Percentiles rank a stretch among this genome's conserved stretches.
phyloP scores from a whole-genome alignment of 2,113 vertebrate genomes.

The Bettongia penicillata region DNA sequence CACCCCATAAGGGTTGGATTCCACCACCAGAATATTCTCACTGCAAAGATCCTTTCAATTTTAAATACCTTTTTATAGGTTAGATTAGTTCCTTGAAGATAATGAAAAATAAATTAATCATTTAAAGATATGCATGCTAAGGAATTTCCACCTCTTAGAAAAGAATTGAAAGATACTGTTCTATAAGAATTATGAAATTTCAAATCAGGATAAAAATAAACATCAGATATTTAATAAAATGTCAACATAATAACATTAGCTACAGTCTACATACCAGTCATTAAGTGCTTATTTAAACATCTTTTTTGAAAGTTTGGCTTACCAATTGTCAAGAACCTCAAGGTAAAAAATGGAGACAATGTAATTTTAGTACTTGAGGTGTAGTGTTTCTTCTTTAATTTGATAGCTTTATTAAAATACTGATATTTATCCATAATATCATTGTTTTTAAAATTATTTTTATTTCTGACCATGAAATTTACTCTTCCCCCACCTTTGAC shows the following conservation, averaged over 20 bases:
- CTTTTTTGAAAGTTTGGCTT: not conserved
- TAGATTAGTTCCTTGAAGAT: not conserved
- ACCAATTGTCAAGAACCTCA: too few relatives aligned
- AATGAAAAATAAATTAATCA: conserved; percentile 40
- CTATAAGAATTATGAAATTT: not conserved
- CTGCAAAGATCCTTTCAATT: not conserved
- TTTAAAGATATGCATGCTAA: conserved; percentile 35
- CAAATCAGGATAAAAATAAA: not conserved
- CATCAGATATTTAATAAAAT: conserved; percentile 10
- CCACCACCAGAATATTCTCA: not conserved
- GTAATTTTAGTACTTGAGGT: too few relatives aligned
- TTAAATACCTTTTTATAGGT: not conserved
- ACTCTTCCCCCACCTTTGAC: too few relatives aligned
- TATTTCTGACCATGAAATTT: too few relatives aligned
- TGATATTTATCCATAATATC: too few relatives aligned
- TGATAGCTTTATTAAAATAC: too few relatives aligned
- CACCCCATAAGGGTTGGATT: not conserved
- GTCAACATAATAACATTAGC: not conserved
- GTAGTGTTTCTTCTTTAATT: too few relatives aligned
- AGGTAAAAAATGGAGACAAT: too few relatives aligned
- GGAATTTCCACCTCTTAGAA: not conserved
- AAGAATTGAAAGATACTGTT: not conserved
- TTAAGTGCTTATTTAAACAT: not conserved
- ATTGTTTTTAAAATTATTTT: too few relatives aligned
- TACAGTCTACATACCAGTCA: not conserved